phyloP scores from a whole-genome alignment of 2,113 vertebrate genomes.

The Castor canadensis region DNA sequence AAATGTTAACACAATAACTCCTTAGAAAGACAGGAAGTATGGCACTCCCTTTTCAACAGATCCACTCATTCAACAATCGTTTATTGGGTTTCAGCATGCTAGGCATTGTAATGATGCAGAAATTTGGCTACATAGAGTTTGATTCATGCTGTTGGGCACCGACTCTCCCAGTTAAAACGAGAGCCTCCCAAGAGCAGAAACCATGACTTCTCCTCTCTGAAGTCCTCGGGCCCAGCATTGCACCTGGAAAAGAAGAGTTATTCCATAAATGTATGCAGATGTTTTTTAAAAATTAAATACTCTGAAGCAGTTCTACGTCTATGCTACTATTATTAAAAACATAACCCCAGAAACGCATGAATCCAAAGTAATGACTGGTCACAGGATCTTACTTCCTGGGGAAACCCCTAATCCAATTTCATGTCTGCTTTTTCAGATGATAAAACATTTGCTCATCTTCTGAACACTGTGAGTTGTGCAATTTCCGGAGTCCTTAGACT shows the following conservation, averaged over 20 bases:
- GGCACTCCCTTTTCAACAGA: slow-evolving; percentile 15
- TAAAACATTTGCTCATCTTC: slow-evolving; percentile 9
- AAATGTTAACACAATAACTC: slow-evolving; percentile 8
- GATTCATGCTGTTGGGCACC: neutral
- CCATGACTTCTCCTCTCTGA: neutral
- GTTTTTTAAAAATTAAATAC: neutral
- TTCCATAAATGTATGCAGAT: neutral
- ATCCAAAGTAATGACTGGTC: neutral
- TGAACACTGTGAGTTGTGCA: neutral
- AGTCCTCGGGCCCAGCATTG: neutral
- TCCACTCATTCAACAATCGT: slow-evolving; percentile 31
- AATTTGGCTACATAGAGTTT: neutral
- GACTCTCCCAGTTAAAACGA: neutral
- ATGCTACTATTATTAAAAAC: slow-evolving; percentile 4
- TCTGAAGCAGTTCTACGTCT: neutral
- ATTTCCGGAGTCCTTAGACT: neutral
- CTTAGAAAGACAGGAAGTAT: slow-evolving; percentile 4
- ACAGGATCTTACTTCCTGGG: neutral
- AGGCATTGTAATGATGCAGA: neutral
- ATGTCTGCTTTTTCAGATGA: neutral
- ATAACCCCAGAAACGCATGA: neutral
- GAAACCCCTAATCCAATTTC: neutral
- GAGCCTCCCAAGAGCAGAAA: neutral
- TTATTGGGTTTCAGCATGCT: slow-evolving; percentile 10
- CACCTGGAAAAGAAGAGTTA: slow-evolving; percentile 7